Conservation (phyloP, 2,797 vertebrate genomes). For the Knipowitschia caucasica region DNA sequence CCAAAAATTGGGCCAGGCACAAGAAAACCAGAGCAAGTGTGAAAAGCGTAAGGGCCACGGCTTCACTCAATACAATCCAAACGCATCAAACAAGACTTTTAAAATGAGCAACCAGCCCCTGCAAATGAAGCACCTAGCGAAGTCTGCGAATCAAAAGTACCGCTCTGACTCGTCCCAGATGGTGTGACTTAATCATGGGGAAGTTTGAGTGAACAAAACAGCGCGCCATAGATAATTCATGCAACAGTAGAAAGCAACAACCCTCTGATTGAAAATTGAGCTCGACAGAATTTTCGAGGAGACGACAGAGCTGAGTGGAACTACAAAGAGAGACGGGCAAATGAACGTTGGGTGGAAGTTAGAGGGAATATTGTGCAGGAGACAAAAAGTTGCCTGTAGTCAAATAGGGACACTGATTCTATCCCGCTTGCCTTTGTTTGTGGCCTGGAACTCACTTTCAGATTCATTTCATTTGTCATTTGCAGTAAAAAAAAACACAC, state of each 20-base stretch:
- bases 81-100: slow-evolving; percentile 63
- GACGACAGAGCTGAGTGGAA: slow-evolving; percentile 1
- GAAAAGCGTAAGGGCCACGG: slow-evolving; percentile 51
- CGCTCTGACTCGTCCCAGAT: slow-evolving; percentile 40
- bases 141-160: slow-evolving; percentile 52
- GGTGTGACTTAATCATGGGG: slow-evolving; percentile 61
- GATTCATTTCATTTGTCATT: background rate
- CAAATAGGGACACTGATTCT: background rate
- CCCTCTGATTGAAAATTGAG: slow-evolving; percentile 28
- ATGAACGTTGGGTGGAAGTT: slow-evolving; percentile 38
- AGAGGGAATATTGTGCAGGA: slow-evolving; percentile 21
- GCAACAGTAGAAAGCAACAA: slow-evolving; percentile 44
- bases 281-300: slow-evolving; percentile 29
- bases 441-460: background rate
- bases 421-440: no score
- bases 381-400: background rate
- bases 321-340: slow-evolving; percentile 15
- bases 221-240: slow-evolving; percentile 62
- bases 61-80: slow-evolving; percentile 35
- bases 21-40: slow-evolving; percentile 50
- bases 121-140: slow-evolving; percentile 66
- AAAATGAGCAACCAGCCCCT: slow-evolving; percentile 59
- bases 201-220: slow-evolving; percentile 64
- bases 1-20: slow-evolving; percentile 58
- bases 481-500: background rate